Evolutionary conservation across 2,113 vertebrate genomes (phyloP).

Genomic region (Sturnus vulgaris): DNA sequence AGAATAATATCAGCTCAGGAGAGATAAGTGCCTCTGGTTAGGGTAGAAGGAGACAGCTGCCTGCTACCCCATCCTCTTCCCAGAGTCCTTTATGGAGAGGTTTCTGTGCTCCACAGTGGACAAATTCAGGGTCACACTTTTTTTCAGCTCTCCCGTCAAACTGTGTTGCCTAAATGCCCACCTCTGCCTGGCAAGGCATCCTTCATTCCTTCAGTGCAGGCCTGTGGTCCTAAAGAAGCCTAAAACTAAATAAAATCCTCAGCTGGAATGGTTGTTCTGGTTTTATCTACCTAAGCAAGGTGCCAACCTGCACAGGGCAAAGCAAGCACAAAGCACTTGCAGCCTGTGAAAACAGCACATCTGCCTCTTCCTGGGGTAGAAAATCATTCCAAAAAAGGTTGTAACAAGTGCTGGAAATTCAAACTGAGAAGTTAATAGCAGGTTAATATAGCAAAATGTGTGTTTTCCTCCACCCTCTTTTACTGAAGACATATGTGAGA

Average conservation of each 20-base stretch:
- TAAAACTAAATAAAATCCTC: neutral
- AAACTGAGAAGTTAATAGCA: neutral
- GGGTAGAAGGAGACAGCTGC: neutral
- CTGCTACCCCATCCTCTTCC: neutral
- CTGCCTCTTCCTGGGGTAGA: neutral
- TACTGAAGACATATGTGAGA: neutral
- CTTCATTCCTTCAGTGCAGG: neutral
- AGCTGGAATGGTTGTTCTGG: rapidly evolving
- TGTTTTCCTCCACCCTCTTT: neutral
- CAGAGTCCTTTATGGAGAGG: neutral
- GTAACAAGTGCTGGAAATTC: neutral
- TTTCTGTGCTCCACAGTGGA: neutral
- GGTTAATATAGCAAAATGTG: neutral
- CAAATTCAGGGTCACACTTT: neutral
- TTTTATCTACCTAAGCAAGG: neutral
- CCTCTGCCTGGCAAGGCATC: neutral
- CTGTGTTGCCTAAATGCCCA: neutral
- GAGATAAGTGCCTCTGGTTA: neutral
- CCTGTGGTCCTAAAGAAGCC: neutral
- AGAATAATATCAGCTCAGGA: neutral
- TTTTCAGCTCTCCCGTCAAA: neutral
- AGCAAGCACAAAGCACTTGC: neutral
- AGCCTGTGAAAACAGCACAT: neutral
- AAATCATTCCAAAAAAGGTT: neutral
- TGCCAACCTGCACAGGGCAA: rapidly evolving